These are phyloP conservation scores for Xestia rhomboidea DNA, from an alignment of 2,888 invertebrate species.

Conservation along the genomic window DNA sequence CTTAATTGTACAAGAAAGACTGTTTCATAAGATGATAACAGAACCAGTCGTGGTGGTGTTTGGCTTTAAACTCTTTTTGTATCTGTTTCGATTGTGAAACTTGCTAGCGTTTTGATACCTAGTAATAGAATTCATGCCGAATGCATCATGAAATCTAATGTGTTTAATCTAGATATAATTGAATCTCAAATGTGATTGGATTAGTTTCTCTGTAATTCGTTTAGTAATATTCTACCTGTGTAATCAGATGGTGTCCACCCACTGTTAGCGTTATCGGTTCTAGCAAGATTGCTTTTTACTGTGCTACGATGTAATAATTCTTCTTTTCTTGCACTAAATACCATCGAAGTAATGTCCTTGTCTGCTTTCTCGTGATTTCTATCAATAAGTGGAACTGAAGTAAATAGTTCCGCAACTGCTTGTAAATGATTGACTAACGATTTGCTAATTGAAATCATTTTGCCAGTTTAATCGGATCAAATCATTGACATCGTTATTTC, in stretches of 20 bases:
- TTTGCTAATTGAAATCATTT: slow-evolving; percentile 16
- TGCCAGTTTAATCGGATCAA: slow-evolving; percentile 1
- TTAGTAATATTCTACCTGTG: slow-evolving; percentile 44
- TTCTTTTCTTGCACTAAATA: slow-evolving; percentile 24
- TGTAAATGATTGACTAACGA: neutral
- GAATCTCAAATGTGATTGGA: slow-evolving; percentile 44
- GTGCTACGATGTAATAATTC: slow-evolving; percentile 5
- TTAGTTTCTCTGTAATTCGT: slow-evolving; percentile 38
- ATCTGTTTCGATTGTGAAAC: slow-evolving; percentile 37
- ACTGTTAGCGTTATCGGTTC: slow-evolving; percentile 26
- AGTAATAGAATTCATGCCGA: slow-evolving; percentile 17
- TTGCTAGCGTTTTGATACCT: slow-evolving; percentile 19
- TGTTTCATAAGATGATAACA: slow-evolving; percentile 66
- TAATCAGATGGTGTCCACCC: slow-evolving; percentile 39
- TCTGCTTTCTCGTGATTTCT: slow-evolving; percentile 19
- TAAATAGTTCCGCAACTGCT: slow-evolving; percentile 19
- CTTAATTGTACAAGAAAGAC: slow-evolving; percentile 71
- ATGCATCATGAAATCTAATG: slow-evolving; percentile 36
- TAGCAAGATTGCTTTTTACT: slow-evolving; percentile 42
- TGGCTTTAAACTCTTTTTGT: slow-evolving; percentile 34
- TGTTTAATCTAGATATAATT: slow-evolving; percentile 44
- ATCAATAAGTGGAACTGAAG: slow-evolving; percentile 7
- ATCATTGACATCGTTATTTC: slow-evolving; percentile 1
- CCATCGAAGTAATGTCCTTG: slow-evolving; percentile 5
- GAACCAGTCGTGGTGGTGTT: slow-evolving; percentile 41